Conservation (phyloP, 1,140 invertebrate species). For the Scaptomyza montana region DNA sequence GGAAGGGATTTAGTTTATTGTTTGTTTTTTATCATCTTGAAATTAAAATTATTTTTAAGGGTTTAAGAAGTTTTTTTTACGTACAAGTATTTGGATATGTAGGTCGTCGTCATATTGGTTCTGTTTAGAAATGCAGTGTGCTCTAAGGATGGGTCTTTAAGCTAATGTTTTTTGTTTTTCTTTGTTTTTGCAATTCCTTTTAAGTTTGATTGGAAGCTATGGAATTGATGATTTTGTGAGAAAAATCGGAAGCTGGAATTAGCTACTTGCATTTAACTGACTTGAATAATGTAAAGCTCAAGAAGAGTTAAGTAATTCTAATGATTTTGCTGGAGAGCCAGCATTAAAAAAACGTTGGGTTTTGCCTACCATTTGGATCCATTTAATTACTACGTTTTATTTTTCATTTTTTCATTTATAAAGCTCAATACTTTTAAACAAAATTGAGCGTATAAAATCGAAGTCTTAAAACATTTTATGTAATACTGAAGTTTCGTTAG, state of each 20-base stretch:
- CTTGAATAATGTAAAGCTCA: conserved; percentile 38
- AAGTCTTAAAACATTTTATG: conserved; percentile 58
- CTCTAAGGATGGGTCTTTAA: conserved; percentile 35
- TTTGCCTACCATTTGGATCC: conserved; percentile 48
- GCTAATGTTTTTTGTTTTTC: conserved; percentile 7
- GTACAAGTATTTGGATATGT: conserved; percentile 66
- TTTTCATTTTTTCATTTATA: conserved; percentile 44
- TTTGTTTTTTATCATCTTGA: conserved; percentile 20
- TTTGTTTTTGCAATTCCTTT: conserved; percentile 33
- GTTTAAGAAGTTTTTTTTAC: conserved; percentile 44
- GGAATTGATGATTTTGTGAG: conserved; percentile 27
- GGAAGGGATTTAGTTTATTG: conserved; percentile 20
- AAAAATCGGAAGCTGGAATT: conserved; percentile 53
- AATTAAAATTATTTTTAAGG: conserved; percentile 25
- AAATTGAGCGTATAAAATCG: conserved; percentile 55
- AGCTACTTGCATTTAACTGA: conserved; percentile 51
- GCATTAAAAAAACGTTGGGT: conserved; percentile 64
- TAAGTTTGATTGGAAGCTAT: conserved; percentile 31
- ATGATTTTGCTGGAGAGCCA: conserved; percentile 38
- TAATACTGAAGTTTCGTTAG: conserved; percentile 50
- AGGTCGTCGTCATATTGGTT: conserved; percentile 65
- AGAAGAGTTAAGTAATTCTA: conserved; percentile 49
- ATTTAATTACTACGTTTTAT: conserved; percentile 49
- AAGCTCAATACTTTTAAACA: conserved; percentile 46
- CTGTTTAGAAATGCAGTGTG: conserved; percentile 62